Conservation (phyloP, 2,888 invertebrate genomes). For the Dynastes maya region DNA sequence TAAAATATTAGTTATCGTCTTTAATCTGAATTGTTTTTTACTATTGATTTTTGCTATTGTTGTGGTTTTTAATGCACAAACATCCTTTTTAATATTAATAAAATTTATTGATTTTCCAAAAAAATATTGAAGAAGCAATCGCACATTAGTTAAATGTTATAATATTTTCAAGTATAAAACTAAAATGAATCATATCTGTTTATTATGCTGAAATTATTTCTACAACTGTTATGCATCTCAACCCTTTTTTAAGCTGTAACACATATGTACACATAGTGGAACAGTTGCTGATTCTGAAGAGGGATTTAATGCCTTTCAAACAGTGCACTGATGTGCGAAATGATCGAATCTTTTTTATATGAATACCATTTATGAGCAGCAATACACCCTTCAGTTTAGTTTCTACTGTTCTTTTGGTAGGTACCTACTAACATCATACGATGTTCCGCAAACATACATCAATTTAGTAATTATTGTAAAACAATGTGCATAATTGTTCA, state of each 20-base stretch:
- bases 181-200: too few relatives aligned
- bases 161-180: too few relatives aligned
- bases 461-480: not conserved
- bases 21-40: too few relatives aligned
- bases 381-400: constrained; percentile 41
- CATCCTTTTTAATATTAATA: too few relatives aligned
- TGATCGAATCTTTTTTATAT: constrained; percentile 42
- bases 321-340: constrained; percentile 44
- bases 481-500: not conserved
- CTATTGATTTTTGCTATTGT: too few relatives aligned
- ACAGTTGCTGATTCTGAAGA: constrained; percentile 42
- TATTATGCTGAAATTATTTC: constrained; percentile 17
- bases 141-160: too few relatives aligned
- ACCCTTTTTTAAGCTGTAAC: constrained; percentile 19
- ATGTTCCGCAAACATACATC: not conserved
- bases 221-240: constrained; percentile 26
- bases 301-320: constrained; percentile 39
- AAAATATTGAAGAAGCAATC: too few relatives aligned
- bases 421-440: not conserved
- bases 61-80: too few relatives aligned
- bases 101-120: too few relatives aligned
- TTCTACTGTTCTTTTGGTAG: constrained; percentile 9
- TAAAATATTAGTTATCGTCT: too few relatives aligned
- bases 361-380: constrained; percentile 24
- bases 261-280: constrained; percentile 20